phyloP scores from a whole-genome alignment of 2,797 vertebrate genomes.

The Bucorvus abyssinicus region DNA sequence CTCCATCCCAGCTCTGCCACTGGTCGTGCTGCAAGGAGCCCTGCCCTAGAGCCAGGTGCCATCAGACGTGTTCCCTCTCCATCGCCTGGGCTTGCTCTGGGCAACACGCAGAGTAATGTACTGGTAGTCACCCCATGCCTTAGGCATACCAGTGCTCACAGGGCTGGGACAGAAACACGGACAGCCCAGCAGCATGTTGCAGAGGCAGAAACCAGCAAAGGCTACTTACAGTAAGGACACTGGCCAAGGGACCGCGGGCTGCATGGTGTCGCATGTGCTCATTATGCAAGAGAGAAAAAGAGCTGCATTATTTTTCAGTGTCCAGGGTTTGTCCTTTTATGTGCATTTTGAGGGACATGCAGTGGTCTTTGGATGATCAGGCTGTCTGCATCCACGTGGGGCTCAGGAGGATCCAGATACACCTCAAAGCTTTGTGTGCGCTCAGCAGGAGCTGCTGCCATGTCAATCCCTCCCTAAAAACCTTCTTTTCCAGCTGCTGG shows the following conservation, averaged over 20 bases:
- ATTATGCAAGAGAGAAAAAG: not conserved
- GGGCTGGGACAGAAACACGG: not conserved
- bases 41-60: not conserved
- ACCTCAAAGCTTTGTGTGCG: not conserved
- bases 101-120: not conserved
- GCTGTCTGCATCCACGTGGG: not conserved
- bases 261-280: rapidly evolving
- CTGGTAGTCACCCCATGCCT: not conserved
- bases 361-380: not conserved
- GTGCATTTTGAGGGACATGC: not conserved
- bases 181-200: not conserved
- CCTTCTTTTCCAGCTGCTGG: slow-evolving; percentile 66
- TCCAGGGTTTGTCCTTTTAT: not conserved
- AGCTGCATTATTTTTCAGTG: not conserved
- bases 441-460: not conserved
- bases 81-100: not conserved
- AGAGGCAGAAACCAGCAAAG: not conserved
- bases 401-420: not conserved
- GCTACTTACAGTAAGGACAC: not conserved
- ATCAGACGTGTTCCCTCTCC: not conserved
- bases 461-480: not conserved
- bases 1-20: not conserved
- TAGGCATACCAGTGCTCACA: not conserved
- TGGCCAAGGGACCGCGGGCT: not conserved
- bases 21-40: not conserved